Evolutionary conservation across 2,888 invertebrate species (phyloP), one percentile per base, ranked within the genome.

Genomic region (Drosophila monieri): DNA sequence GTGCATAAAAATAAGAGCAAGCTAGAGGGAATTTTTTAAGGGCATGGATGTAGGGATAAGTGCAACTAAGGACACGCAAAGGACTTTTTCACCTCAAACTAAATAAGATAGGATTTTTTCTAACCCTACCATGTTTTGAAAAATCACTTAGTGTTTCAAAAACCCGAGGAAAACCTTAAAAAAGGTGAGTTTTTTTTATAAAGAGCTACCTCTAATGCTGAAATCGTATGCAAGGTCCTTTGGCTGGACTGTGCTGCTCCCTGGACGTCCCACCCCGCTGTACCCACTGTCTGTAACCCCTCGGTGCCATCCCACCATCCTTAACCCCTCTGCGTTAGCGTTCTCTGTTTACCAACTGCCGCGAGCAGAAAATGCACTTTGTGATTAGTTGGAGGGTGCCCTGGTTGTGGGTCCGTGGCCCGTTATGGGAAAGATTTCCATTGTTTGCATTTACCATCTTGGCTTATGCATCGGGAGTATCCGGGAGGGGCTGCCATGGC

Each of bases 381-480:
- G 87, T 84, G 84, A 84, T 88, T 86, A 84, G 81, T 80, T 86
- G 81, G 79, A 87, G 80, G 87, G 80, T 80, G 80, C 81, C 57
- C 62, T 65, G 41, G 59, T 67, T 27, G 48, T 41, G 68, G 61
- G 58, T 30, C 65, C 58, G 21, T 18, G 43, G 46, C 30, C 64
- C 49, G 64, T 54, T 25, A 25, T 39, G 72, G 64, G 27, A 72
- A 72, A 30, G 46, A 64, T 62, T 62, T 55, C 73, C 57, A 66
- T 71, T 73, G 67, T 62, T 73, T 71, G 49, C 47, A 47, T 54
- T 41, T 74, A 75, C 65, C 84, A 68, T 84, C 84, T 86, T 70
- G 39, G 48, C 5, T 68, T 43, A 35, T n/a, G 9, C 53, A 41
- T 47, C 27, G 32, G 43, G 6, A 35, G 18, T 14, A 51, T 39